Base-by-base conservation (phyloP, 2,113 vertebrate species). In the Megaleporinus macrocephalus region DNA sequence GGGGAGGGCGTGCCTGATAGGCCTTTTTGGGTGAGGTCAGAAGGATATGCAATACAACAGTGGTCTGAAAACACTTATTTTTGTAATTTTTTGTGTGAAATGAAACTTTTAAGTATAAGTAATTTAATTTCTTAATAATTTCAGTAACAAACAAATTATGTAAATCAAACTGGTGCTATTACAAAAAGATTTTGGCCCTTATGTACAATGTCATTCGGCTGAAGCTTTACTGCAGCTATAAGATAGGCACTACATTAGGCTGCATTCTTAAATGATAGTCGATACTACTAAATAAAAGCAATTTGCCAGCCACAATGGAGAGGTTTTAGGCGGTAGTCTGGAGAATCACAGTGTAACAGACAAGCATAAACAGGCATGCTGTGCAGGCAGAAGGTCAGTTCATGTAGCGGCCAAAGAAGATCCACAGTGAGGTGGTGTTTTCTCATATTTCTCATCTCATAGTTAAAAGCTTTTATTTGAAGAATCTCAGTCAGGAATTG, bases 1-100 rank as follows among this genome's bases (percentile, higher is more conserved):
- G 5, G 53, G n/a, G 18, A 65, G 36, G 41, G 68, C 22, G 24
- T 36, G 49, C 61, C 36, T 63, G 59, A 61, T 29, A 84, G 55
- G 29, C 44, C 30, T 66, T 16, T 44, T 20, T 53, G 44, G 20
- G 13, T 30, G 41, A 47, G 41, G 44, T n/a, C 20, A 30, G 57
- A 1, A 62, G 27, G 49, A 22, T 73, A 33, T 65, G 73, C 18
- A 68, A 62, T 72, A 69, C 27, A 70, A 72, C 51, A 55, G 55
- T 77, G 53, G 22, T 78, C 11, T 49, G 47, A 49, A 49, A 49
- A 2, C 1, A 49, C 47, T n/a, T n/a, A n/a, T n/a, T n/a, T n/a
- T n/a, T n/a, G n/a, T n/a, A n/a, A n/a, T n/a, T n/a, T n/a, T n/a
- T n/a, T n/a, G n/a, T n/a, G n/a, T n/a, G n/a, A n/a, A n/a, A n/a